Base-by-base conservation (phyloP, 2,888 invertebrate genomes). In the Muschampia plurimacula region DNA sequence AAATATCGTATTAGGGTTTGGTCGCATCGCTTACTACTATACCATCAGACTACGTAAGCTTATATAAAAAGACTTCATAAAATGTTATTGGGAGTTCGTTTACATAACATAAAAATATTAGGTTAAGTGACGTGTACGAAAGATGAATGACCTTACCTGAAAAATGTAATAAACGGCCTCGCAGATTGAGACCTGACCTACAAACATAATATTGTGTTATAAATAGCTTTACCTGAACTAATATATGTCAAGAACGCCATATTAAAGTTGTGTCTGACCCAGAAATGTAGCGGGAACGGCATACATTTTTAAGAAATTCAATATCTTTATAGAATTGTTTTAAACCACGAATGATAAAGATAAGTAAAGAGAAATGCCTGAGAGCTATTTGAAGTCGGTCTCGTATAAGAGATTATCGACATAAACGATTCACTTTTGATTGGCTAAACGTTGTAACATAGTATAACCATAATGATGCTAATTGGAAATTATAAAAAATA, bases 191-290 rank as follows among this genome's bases (percentile, higher is more conserved):
- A 64, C 41, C 39, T 67, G 71, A 71, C 71, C 71, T 67, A 67
- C 71, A 67, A 71, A 71, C 66, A 60, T 66, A 66, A 66, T 71
- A 60, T 71, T 52, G 52, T 66, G 57, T 62, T 65, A 71, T 71
- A 71, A 71, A 71, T 71, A 71, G 71, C 71, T 67, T 66, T 71
- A 71, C 71, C 71, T 71, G 69, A 57, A 59, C 71, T 60, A 49
- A 71, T 71, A 71, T 71, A 71, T 71, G 71, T 71, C 71, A 71
- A 71, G 71, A 71, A 59, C 71, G 59, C 65, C 15, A 60, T 71
- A 59, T 66, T 66, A 71, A 71, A 60, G 59, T 59, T 67, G 57
- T 71, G 49, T 41, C 57, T 60, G 71, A 71, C 71, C 71, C 60
- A 71, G 66, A 71, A 71, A 57, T 15, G 59, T 49, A 60, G 60